Evolutionary conservation across 2,888 invertebrate species (phyloP), one percentile per base, ranked within the genome.

Genomic region (Erebia aethiops): DNA sequence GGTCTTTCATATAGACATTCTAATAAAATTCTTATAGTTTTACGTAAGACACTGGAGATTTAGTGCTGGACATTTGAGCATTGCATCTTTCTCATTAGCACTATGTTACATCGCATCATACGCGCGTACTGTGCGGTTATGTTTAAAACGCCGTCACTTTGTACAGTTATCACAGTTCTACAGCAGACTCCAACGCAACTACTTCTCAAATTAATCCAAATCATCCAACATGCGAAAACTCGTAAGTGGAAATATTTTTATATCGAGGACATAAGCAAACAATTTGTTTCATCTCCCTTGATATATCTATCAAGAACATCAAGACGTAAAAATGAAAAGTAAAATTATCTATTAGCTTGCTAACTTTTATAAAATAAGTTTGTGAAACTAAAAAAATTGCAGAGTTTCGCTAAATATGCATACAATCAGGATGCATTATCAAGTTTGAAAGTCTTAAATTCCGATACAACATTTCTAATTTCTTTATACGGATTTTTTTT

Each of bases 21-120:
- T 69, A 74, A 76, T 77, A 74, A 74, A 73, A 70, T 66, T 71
- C 49, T 65, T 52, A 70, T 65, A 60, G 13, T 70, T 72, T 77
- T 73, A 73, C 71, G 73, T 70, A 77, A 78, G 69, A 73, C 67
- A 76, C 69, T 73, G 70, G 70, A 60, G 46, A 75, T 77, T 79
- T 79, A 82, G 80, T 79, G 82, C 78, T 80, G 74, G 80, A 80
- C 74, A 79, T 77, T 77, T 78, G 81, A 84, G 79, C 83, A 78
- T 71, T 70, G 79, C 78, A 81, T 84, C 80, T 84, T 79, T 79
- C 78, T 82, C 75, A 91, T 92, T 92, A 92, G 88, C 92, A 91
- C 90, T 78, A 72, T 77, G 79, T 87, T 87, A 86, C 84, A 82
- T 77, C 76, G 72, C 16, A 75, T 61, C 64, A 43, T 65, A 61